These are phyloP conservation scores for Pteromalus puparum DNA, from an alignment of 1,140 invertebrate genomes.

Conservation along the genomic window DNA sequence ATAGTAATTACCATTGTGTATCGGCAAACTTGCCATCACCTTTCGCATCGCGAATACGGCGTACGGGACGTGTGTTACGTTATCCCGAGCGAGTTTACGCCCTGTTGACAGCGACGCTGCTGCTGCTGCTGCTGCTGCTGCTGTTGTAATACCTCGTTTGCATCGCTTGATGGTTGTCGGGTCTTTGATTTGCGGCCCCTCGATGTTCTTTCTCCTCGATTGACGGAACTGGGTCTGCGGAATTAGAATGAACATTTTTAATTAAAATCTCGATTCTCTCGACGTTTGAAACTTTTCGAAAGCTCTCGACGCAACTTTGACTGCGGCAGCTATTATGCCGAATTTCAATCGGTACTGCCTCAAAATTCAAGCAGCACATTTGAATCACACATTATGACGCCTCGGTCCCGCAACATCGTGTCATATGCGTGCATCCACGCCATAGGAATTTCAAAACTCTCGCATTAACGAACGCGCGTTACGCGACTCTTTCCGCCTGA, in stretches of 20 bases:
- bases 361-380: background rate
- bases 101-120: background rate
- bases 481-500: slow-evolving; percentile 24
- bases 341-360: background rate
- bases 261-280: too few relatives aligned
- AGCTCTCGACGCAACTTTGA: background rate
- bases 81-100: background rate
- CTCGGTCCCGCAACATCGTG: background rate
- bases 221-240: too few relatives aligned
- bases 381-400: background rate
- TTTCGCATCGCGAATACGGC: slow-evolving; percentile 30
- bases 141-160: background rate
- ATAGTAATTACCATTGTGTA: slow-evolving; percentile 62
- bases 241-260: too few relatives aligned
- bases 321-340: too few relatives aligned
- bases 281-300: background rate
- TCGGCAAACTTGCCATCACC: slow-evolving; percentile 59
- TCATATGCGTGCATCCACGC: background rate
- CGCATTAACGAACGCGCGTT: too few relatives aligned
- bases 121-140: background rate
- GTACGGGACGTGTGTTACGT: background rate
- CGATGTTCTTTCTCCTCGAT: too few relatives aligned
- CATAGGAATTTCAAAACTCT: background rate
- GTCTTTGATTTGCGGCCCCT: background rate
- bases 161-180: background rate